A percentile compares a stretch with the other conserved stretches of the same genome.
These are phyloP conservation scores for Neodiprion virginianus DNA, from an alignment of 1,140 invertebrate genomes.

Conservation along the genomic window DNA sequence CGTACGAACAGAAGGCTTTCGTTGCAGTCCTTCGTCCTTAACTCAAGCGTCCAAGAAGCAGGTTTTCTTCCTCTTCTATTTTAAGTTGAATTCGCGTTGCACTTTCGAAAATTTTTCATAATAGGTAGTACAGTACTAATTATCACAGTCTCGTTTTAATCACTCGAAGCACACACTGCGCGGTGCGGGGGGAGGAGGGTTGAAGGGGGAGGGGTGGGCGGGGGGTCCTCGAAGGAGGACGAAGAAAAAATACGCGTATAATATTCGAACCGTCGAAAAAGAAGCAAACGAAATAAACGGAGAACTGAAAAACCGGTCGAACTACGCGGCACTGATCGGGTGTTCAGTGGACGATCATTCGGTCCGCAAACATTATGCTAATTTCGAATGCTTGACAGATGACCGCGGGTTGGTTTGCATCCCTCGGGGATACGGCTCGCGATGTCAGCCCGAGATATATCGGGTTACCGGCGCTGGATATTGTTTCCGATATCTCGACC, in stretches of 20 bases:
- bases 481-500: conserved; percentile 52
- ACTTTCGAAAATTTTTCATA: not conserved
- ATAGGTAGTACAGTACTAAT: not conserved
- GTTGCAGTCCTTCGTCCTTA: too few relatives aligned
- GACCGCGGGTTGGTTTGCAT: not conserved
- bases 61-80: not conserved
- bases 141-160: not conserved
- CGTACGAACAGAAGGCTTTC: too few relatives aligned
- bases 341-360: not conserved
- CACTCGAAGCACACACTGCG: conserved; percentile 3
- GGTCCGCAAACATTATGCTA: conserved; percentile 10
- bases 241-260: too few relatives aligned
- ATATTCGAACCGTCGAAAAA: too few relatives aligned
- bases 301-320: not conserved
- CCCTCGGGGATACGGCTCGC: conserved; percentile 12
- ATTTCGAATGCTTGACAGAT: conserved; percentile 12
- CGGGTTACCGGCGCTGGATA: conserved; percentile 48
- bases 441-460: conserved; percentile 30
- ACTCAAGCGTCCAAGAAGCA: not conserved
- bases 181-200: not conserved
- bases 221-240: too few relatives aligned
- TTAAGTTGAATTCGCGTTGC: not conserved
- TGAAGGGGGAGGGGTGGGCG: not conserved
- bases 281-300: too few relatives aligned
- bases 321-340: not conserved